These are phyloP conservation scores for Siphamia tubifer DNA, from an alignment of 2,113 vertebrate genomes.

Conservation along the genomic window DNA sequence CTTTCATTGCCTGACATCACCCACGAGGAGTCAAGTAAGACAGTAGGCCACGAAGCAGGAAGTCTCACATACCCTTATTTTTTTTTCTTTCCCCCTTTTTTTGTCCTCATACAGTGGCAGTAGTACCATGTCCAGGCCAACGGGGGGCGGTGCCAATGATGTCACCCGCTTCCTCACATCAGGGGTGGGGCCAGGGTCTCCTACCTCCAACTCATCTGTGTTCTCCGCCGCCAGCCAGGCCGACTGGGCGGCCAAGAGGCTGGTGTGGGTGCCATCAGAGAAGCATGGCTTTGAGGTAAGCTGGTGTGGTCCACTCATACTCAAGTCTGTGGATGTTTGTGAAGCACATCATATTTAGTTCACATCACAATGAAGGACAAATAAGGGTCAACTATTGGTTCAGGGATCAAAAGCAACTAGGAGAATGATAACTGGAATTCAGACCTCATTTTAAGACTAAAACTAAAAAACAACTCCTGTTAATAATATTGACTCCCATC, in stretches of 20 bases:
- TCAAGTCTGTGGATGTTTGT: neutral
- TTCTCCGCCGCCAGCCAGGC: constrained; percentile 82
- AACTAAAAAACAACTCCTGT: too few relatives aligned
- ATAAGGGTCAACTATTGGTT: too few relatives aligned
- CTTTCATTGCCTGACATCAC: constrained; percentile 34
- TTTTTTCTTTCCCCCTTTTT: constrained; percentile 1
- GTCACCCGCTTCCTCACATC: constrained; percentile 77
- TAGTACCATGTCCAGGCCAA: constrained; percentile 76
- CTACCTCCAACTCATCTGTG: constrained; percentile 37
- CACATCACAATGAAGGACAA: neutral
- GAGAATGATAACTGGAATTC: too few relatives aligned
- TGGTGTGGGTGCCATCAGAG: constrained; percentile 85
- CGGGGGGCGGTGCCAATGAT: constrained; percentile 75
- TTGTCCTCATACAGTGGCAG: constrained; percentile 51
- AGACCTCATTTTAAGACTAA: too few relatives aligned
- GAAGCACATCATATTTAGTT: neutral
- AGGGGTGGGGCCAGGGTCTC: constrained; percentile 67
- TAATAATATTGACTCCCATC: too few relatives aligned
- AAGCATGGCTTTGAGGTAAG: constrained; percentile 84
- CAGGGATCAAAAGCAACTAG: too few relatives aligned
- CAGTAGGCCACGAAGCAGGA: neutral
- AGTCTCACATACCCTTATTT: neutral
- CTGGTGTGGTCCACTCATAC: neutral
- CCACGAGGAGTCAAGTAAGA: constrained; percentile 5
- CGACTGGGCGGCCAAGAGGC: constrained; percentile 83